Percentiles rank a stretch among this genome's conserved stretches.
Evolutionary conservation across 2,113 vertebrate genomes (phyloP).

Genomic region (Thunnus thynnus): DNA sequence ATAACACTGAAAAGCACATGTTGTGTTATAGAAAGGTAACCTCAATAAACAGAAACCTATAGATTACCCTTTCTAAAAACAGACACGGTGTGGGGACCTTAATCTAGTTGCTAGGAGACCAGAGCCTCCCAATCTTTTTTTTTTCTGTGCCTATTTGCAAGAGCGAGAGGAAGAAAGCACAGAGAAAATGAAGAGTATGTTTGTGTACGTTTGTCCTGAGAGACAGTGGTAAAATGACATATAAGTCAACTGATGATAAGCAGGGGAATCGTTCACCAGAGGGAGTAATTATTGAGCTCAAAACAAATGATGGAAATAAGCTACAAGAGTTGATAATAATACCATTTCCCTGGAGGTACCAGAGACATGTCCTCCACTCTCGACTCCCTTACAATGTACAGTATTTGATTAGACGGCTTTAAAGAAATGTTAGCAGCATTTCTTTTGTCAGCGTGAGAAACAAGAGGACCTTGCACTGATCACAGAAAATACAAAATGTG

Average conservation of each 20-base stretch:
- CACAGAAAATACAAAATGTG: background rate
- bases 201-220: slow-evolving; percentile 48
- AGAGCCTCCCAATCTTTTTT: slow-evolving; percentile 27
- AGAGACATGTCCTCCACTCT: background rate
- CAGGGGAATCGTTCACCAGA: slow-evolving; percentile 62
- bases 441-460: background rate
- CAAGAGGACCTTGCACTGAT: too few species aligned
- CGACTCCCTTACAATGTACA: background rate
- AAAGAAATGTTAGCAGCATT: background rate
- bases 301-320: slow-evolving; percentile 80
- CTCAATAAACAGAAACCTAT: slow-evolving; percentile 38
- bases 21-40: slow-evolving; percentile 7
- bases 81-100: slow-evolving; percentile 34
- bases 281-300: slow-evolving; percentile 79
- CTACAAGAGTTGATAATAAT: slow-evolving; percentile 63
- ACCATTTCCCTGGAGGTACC: slow-evolving; percentile 10
- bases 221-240: slow-evolving; percentile 45
- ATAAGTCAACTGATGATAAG: slow-evolving; percentile 54
- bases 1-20: slow-evolving; percentile 4
- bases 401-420: slow-evolving; percentile 7
- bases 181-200: slow-evolving; percentile 26
- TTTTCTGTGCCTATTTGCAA: slow-evolving; percentile 24
- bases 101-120: slow-evolving; percentile 74
- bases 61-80: slow-evolving; percentile 50
- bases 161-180: slow-evolving; percentile 7